Evolutionary conservation across 2,797 vertebrate species (phyloP), one percentile per base, ranked within the genome.

Genomic region (Sus cebifrons): DNA sequence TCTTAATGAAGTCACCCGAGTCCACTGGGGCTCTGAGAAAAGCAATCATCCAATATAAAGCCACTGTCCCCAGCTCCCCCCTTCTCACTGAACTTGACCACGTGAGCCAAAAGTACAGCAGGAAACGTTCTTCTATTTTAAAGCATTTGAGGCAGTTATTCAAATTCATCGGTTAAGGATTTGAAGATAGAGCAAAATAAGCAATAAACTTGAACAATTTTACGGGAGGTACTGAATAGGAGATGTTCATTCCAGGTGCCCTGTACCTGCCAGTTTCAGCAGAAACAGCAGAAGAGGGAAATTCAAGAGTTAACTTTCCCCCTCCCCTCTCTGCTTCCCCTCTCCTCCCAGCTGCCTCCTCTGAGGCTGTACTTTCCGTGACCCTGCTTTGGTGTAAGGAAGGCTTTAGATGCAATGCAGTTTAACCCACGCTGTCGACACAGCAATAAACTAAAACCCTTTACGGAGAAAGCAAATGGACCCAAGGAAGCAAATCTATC

Each of bases 341-440:
- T 81, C 60, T 52, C 79, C 68, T 89, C 71, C 91, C 93, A 95
- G 96, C 95, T 94, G 96, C 95, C 85, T 95, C 27, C 65, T 94
- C 93, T 49, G 96, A 98, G 92, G 97, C 65, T 98, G 98, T 98
- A 98, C 98, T 98, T 98, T 98, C 95, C 93, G 75, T 98, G 98
- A 98, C 98, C 98, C 98, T 97, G 71, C 97, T 98, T 97, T 83
- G 71, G 78, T 71, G 96, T 85, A 97, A 97, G 75, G 96, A 98
- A 98, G 95, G 97, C 89, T 97, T 98, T 97, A 97, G 97, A 98
- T 94, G 92, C 44, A 9, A 97, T 73, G 97, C 85, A 98, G 98
- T 98, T 98, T 98, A 98, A 98, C 98, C 98, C 97, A 94, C 82
- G 91, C 98, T 98, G 97, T 97, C 73, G 79, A 96, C 94, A 98